Evolutionary conservation across 2,888 invertebrate species (phyloP), one percentile per base, ranked within the genome.

Genomic region (Tyria jacobaeae): DNA sequence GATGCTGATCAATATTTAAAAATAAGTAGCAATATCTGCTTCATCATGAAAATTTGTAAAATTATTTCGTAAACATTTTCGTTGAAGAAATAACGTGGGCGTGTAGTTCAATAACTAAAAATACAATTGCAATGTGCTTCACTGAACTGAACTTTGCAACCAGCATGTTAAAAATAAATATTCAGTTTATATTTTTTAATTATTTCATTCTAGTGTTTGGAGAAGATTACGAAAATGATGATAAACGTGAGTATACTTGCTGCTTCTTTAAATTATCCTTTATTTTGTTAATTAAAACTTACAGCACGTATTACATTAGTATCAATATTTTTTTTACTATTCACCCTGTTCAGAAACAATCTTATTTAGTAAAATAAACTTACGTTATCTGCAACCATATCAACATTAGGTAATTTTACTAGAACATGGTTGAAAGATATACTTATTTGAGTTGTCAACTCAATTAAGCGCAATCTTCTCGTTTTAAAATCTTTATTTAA

Each of bases 141-240:
- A 21, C 35, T 63, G 62, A 63, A 67, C 49, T 48, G 54, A 62
- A 76, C 58, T 55, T 59, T 51, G 53, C 53, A 24, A 68, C 58
- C 59, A 78, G 70, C 57, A 87, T 86, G 85, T 64, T 76, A 57
- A 74, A 81, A 71, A 72, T 73, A 57, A 75, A 71, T 60, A 62
- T 80, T 60, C 70, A 79, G 44, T 63, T 80, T 66, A 71, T 83
- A 63, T 76, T 82, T 57, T 71, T 82, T 65, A 78, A 68, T 76
- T 79, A 75, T 61, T 71, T 84, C 56, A 71, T 71, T 60, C 64
- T 71, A 63, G 76, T 75, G 59, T 69, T 73, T 64, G 84, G 82
- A 47, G 85, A 86, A 39, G 88, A 89, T 67, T 88, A 86, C 62
- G 88, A 87, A 68, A 85, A 80, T 75, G 88, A 88, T 52, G 88